Base-by-base conservation (phyloP, 2,888 invertebrate species). In the Galerucella nymphaeae region DNA sequence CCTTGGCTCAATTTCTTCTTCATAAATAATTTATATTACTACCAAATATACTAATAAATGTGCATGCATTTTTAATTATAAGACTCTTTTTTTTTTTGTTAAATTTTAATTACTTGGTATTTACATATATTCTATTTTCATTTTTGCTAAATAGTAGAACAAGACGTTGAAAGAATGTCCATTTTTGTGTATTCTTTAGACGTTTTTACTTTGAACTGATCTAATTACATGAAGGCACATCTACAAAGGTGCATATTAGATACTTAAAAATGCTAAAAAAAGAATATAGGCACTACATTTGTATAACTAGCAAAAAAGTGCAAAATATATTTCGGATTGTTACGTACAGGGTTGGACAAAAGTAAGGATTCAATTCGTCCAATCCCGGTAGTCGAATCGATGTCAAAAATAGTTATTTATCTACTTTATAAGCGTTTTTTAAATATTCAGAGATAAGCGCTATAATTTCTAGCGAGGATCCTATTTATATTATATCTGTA, bases 91-190 rank as follows among this genome's bases (percentile, higher is more conserved):
- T 48, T 13, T 50, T n/a, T 38, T 38, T 2, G 8, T 45, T 45
- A 13, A 13, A 45, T 45, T 45, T 45, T 42, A 42, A 48, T 16
- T 48, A 48, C 48, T 50, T 50, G 50, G 50, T 50, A 50, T 50
- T 50, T 50, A 50, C 50, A n/a, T 50, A 50, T n/a, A 50, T 16
- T 50, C 50, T 50, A 50, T 50, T 50, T n/a, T n/a, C 8, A n/a
- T 50, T 50, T 50, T 50, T 50, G 14, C n/a, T n/a, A n/a, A 50
- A 14, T 8, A 14, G 14, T n/a, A n/a, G n/a, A n/a, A n/a, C 14
- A 48, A n/a, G 48, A n/a, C 13, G 42, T 45, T 45, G 4, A 23
- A 23, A 1, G 23, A 23, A 2, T 5, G 30, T 30, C 30, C 30
- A 42, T 42, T 13, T 23, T 42, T 42, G 14, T 48, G 11, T 48